These are phyloP conservation scores for Antennarius striatus DNA, from an alignment of 2,113 vertebrate species.

Conservation along the genomic window DNA sequence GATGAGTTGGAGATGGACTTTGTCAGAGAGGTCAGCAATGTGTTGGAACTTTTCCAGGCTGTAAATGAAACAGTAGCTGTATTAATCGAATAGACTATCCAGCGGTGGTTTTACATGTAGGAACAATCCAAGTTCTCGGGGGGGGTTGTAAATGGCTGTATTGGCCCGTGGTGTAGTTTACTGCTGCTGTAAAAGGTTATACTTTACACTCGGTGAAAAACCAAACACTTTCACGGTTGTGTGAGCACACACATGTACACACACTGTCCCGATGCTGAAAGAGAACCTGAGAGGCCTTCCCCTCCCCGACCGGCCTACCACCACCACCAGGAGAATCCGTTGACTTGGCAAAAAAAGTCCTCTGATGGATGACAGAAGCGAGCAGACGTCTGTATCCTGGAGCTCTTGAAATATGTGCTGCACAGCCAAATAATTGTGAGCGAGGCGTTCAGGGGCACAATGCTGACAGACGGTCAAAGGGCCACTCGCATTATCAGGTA, in stretches of 20 bases:
- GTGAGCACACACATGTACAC: neutral
- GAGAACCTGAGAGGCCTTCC: slow-evolving; percentile 49
- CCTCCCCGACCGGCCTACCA: slow-evolving; percentile 26
- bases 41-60: neutral
- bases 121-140: slow-evolving; percentile 22
- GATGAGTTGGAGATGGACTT: neutral
- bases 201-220: slow-evolving; percentile 30
- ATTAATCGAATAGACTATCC: slow-evolving; percentile 26
- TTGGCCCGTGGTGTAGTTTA: slow-evolving; percentile 51
- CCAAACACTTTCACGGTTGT: neutral
- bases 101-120: slow-evolving; percentile 27
- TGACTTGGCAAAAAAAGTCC: slow-evolving; percentile 60
- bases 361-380: slow-evolving; percentile 56
- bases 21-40: neutral
- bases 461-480: slow-evolving; percentile 36
- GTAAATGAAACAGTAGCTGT: slow-evolving; percentile 12
- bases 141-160: slow-evolving; percentile 26
- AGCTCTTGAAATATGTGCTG: slow-evolving; percentile 68
- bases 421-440: slow-evolving; percentile 63
- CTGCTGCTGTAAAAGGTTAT: slow-evolving; percentile 36
- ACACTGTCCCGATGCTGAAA: slow-evolving; percentile 28
- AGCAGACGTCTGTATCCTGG: slow-evolving; percentile 49
- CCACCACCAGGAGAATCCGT: slow-evolving; percentile 61
- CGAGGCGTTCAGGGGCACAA: slow-evolving; percentile 21
- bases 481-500: slow-evolving; percentile 42